A percentile compares a stretch with the other conserved stretches of the same genome.
Conservation (phyloP, 2,113 vertebrate genomes). For the Cavia porcellus region DNA sequence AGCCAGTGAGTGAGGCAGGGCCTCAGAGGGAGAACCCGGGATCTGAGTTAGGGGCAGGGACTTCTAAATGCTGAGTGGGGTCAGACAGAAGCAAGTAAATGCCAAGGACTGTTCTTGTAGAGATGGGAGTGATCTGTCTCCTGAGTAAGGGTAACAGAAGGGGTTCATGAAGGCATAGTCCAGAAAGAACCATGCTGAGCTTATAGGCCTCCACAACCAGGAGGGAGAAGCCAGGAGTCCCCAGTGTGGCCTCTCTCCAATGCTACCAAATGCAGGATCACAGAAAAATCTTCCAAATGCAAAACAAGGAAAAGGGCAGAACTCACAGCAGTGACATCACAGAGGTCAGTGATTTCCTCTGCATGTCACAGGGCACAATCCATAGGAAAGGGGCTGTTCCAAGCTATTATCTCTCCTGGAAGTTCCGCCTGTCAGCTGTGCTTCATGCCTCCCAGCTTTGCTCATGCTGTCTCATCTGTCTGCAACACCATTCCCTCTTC, state of each 20-base stretch:
- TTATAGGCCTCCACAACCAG: background rate
- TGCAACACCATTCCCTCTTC: background rate
- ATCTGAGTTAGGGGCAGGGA: background rate
- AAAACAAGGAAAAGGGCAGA: conserved; percentile 18
- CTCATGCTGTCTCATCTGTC: background rate
- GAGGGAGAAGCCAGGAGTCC: background rate
- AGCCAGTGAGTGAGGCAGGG: background rate
- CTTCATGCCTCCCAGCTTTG: background rate
- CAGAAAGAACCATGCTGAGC: background rate
- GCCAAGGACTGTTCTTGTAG: background rate
- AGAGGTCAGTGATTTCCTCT: background rate
- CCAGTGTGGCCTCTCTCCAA: background rate
- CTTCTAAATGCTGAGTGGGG: background rate
- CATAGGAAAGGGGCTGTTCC: too few relatives aligned
- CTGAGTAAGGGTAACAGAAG: conserved; percentile 25
- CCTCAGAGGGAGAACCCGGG: background rate
- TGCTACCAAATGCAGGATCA: background rate
- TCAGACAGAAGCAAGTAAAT: conserved; percentile 35
- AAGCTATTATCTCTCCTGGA: background rate
- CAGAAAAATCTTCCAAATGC: background rate
- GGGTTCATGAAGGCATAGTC: background rate
- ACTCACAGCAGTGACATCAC: background rate
- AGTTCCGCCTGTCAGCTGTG: background rate
- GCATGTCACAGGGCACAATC: background rate
- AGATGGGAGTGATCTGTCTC: conserved; percentile 10